These are phyloP conservation scores for Spodoptera frugiperda DNA, from an alignment of 1,140 invertebrate genomes.

Conservation along the genomic window DNA sequence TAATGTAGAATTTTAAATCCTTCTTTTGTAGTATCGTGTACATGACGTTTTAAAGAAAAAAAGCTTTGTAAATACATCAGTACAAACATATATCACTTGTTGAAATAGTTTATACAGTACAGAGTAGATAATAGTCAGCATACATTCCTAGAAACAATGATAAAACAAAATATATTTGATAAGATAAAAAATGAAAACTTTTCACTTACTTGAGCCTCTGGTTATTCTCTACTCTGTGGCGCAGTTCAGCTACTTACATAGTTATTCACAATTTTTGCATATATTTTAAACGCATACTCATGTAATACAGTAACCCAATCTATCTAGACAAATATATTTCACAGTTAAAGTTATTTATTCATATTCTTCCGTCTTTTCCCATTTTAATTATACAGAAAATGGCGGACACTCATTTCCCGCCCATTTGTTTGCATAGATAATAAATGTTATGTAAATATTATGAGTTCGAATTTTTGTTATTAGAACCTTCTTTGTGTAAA, in stretches of 20 bases:
- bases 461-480: conserved; percentile 30
- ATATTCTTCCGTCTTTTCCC: background rate
- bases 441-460: conserved; percentile 32
- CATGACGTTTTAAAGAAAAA: background rate
- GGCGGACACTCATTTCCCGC: conserved; percentile 31
- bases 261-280: background rate
- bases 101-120: conserved; percentile 17
- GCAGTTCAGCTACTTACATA: background rate
- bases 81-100: conserved; percentile 20
- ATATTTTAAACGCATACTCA: conserved; percentile 27
- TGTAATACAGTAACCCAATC: background rate
- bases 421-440: conserved; percentile 39
- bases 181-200: too few relatives aligned
- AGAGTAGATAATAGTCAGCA: conserved; percentile 14
- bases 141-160: too few relatives aligned
- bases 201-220: background rate
- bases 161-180: too few relatives aligned
- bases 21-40: conserved; percentile 16
- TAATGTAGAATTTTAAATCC: background rate
- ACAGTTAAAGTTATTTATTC: background rate
- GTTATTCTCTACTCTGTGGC: conserved; percentile 17
- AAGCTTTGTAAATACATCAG: conserved; percentile 22
- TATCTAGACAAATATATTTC: background rate
- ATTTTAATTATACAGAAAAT: conserved; percentile 12
- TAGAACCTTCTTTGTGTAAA: conserved; percentile 21